A percentile compares a stretch with the other conserved stretches of the same genome.
Conservation (phyloP, 2,888 invertebrate genomes). For the Pelosia muscerda region DNA sequence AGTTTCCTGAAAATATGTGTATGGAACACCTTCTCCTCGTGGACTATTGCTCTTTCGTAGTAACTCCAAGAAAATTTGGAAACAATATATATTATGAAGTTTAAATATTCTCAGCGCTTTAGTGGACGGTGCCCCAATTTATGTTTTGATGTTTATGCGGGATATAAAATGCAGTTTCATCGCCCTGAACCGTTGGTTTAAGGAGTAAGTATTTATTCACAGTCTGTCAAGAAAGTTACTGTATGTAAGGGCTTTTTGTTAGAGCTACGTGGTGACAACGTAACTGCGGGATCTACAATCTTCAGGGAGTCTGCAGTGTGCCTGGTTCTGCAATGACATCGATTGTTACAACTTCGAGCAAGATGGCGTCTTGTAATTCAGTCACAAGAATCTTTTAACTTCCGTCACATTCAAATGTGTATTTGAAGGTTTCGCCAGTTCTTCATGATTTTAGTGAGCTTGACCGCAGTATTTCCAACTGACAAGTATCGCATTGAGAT, state of each 20-base stretch:
- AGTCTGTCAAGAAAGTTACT: conserved; percentile 6
- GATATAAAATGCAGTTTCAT: not conserved
- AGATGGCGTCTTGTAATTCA: not conserved
- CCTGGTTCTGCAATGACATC: not conserved
- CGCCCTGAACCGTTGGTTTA: not conserved
- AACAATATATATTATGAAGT: too few species aligned
- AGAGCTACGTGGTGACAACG: not conserved
- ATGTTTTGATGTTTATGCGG: not conserved
- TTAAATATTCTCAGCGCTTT: not conserved
- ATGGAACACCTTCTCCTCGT: conserved; percentile 3
- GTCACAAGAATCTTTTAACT: not conserved
- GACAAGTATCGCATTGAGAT: not conserved
- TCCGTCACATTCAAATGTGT: not conserved
- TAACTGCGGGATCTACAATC: not conserved
- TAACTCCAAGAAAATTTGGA: not conserved
- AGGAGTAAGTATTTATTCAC: conserved; percentile 8
- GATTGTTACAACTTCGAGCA: not conserved
- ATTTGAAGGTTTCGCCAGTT: not conserved
- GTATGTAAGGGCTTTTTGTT: conserved; percentile 9
- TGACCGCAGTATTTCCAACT: not conserved
- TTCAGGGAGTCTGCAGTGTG: not conserved
- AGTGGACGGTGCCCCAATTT: conserved; percentile 2
- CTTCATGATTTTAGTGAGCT: not conserved
- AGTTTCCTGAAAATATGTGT: not conserved
- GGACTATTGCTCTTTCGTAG: too few species aligned